Base-by-base conservation (phyloP, 2,797 vertebrate species). In the Siniperca scherzeri region DNA sequence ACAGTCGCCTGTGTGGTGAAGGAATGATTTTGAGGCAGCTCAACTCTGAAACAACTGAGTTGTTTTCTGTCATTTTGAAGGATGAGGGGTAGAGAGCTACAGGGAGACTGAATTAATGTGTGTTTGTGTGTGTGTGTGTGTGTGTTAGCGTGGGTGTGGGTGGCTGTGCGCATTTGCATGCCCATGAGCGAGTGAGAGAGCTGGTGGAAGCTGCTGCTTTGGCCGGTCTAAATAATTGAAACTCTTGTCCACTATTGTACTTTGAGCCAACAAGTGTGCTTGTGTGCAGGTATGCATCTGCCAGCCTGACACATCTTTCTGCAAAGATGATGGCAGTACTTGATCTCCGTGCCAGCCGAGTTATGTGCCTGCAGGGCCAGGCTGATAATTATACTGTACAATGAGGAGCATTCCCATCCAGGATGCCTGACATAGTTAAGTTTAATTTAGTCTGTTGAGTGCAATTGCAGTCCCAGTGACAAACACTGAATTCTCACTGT, bases 1-100 rank as follows among this genome's bases (percentile, higher is more conserved):
- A 72, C 70, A 65, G 60, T 55, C 0, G n/a, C 55, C 3, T 69
- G 2, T 68, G 70, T 52, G 42, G 38, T 61, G 70, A 83, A 14
- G 60, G 57, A 73, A 52, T 48, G 42, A 76, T 79, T 79, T 66
- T 60, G 48, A 80, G 38, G 72, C 77, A 73, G 77, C 78, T 80
- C 17, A 52, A 14, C 67, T 82, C 74, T 80, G 48, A 89, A 77
- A 79, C 74, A 75, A 73, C 71, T 9, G 50, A 78, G 77, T 85
- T 79, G 80, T 79, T 90, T 81, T 81, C 76, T 87, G 79, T 89
- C 83, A 84, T 80, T 85, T 84, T 88, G 42, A 87, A 70, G 33
- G 74, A 89, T 74, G 77, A 78, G 30, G 66, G 55, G 21, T 64
- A n/a, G 56, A 72, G 52, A 61, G 66, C 60, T 22, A 56, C 55